Conservation (phyloP, 2,113 vertebrate species). For the Acinonyx jubatus region DNA sequence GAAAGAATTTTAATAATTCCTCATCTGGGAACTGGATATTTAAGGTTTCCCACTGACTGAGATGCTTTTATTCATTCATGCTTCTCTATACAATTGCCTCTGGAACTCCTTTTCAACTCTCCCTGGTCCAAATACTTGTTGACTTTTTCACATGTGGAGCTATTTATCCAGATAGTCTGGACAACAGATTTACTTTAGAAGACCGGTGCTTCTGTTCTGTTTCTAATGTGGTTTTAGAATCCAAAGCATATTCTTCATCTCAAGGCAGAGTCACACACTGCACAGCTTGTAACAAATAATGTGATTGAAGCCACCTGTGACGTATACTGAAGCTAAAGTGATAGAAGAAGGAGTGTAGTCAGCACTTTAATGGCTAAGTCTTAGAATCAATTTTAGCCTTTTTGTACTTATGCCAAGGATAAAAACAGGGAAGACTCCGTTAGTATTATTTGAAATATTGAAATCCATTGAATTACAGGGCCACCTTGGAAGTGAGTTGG, state of each 20-base stretch:
- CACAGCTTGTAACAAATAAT: neutral
- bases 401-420: neutral
- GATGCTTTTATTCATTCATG: constrained; percentile 29
- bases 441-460: neutral
- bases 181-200: constrained; percentile 48
- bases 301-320: constrained; percentile 12
- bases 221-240: constrained; percentile 36
- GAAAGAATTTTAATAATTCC: constrained; percentile 37
- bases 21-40: constrained; percentile 18
- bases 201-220: constrained; percentile 43
- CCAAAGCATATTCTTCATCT: neutral
- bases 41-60: constrained; percentile 6
- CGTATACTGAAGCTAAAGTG: neutral
- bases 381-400: neutral
- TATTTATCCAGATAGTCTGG: constrained; percentile 33
- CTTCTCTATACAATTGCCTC: constrained; percentile 25
- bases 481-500: neutral
- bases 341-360: neutral
- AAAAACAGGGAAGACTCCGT: neutral
- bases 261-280: neutral
- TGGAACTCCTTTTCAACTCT: neutral
- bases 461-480: neutral
- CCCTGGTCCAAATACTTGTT: constrained; percentile 3
- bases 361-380: neutral
- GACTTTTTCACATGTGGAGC: neutral